Percentiles rank a stretch among this genome's conserved stretches.
Evolutionary conservation across 1,140 invertebrate species (phyloP).

Genomic region (Rhynchophorus ferrugineus): DNA sequence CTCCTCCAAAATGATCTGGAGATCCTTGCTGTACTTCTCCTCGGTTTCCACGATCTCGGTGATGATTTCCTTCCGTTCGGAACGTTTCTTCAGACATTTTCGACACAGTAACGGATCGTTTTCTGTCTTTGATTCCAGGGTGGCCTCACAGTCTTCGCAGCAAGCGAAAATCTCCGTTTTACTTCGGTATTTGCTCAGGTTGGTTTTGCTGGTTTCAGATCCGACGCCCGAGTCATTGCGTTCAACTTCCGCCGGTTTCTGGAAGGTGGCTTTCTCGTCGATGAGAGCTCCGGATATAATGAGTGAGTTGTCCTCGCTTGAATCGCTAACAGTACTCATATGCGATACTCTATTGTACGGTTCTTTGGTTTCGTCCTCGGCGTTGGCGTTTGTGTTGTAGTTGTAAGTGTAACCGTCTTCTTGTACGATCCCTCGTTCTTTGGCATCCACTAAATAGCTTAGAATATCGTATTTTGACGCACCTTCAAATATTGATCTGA

Average conservation of each 20-base stretch:
- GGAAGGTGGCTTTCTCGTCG: slow-evolving; percentile 44
- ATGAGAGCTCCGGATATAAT: slow-evolving; percentile 43
- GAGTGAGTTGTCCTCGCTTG: slow-evolving; percentile 60
- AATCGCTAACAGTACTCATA: slow-evolving; percentile 56
- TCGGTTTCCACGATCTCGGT: slow-evolving; percentile 95
- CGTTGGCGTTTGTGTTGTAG: slow-evolving; percentile 45
- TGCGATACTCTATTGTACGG: slow-evolving; percentile 45
- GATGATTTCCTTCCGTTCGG: slow-evolving; percentile 89
- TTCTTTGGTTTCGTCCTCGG: slow-evolving; percentile 50
- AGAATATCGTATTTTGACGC: slow-evolving; percentile 84
- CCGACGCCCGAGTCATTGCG: slow-evolving; percentile 89
- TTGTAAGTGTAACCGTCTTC: slow-evolving; percentile 54
- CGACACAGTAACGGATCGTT: slow-evolving; percentile 72
- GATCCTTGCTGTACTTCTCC: slow-evolving; percentile 87
- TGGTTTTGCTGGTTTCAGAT: slow-evolving; percentile 84
- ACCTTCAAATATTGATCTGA: slow-evolving; percentile 69
- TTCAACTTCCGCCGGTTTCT: slow-evolving; percentile 63
- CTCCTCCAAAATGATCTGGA: slow-evolving; percentile 87
- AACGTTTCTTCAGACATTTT: slow-evolving; percentile 78
- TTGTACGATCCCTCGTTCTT: slow-evolving; percentile 60
- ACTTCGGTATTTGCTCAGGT: slow-evolving; percentile 61
- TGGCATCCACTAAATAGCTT: slow-evolving; percentile 78
- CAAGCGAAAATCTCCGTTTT: slow-evolving; percentile 45
- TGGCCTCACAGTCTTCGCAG: slow-evolving; percentile 71
- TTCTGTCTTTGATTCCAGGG: slow-evolving; percentile 59